Evolutionary conservation across 1,140 invertebrate species (phyloP).

Genomic region (Aphidius gifuensis): DNA sequence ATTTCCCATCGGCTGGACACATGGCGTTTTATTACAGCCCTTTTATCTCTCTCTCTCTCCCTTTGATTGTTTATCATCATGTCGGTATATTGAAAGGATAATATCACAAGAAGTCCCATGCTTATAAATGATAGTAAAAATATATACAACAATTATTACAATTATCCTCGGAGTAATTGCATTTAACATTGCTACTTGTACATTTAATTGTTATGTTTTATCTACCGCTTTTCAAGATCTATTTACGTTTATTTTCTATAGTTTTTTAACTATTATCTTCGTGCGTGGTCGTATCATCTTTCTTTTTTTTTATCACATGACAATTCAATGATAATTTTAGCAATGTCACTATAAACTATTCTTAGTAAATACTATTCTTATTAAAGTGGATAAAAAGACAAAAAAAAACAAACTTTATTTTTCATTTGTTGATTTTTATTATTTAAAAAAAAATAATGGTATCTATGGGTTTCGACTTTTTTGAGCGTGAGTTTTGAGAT

Average conservation of each 20-base stretch:
- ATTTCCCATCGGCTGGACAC: conserved; percentile 33
- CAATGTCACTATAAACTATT: too few relatives aligned
- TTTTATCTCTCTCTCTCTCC: background rate
- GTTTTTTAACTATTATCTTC: conserved; percentile 5
- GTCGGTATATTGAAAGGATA: background rate
- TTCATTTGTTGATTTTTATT: too few relatives aligned
- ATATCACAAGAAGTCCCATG: conserved; percentile 9
- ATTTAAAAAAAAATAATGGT: too few relatives aligned
- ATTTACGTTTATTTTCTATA: background rate
- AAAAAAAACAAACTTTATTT: too few relatives aligned
- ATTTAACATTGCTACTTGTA: conserved; percentile 45
- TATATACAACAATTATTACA: conserved; percentile 49
- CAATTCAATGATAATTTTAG: too few relatives aligned
- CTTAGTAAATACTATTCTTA: too few relatives aligned
- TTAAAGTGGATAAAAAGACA: too few relatives aligned
- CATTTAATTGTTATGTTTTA: conserved; percentile 48
- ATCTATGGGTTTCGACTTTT: too few relatives aligned
- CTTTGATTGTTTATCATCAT: background rate
- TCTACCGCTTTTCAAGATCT: conserved; percentile 12
- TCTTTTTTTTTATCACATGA: too few relatives aligned
- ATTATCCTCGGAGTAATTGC: conserved; percentile 44
- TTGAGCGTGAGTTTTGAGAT: background rate
- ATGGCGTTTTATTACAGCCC: conserved; percentile 29
- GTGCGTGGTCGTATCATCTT: background rate
- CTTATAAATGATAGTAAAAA: too few relatives aligned